Base-by-base conservation (phyloP, 2,888 invertebrate genomes). In the Hoplodrina blanda region DNA sequence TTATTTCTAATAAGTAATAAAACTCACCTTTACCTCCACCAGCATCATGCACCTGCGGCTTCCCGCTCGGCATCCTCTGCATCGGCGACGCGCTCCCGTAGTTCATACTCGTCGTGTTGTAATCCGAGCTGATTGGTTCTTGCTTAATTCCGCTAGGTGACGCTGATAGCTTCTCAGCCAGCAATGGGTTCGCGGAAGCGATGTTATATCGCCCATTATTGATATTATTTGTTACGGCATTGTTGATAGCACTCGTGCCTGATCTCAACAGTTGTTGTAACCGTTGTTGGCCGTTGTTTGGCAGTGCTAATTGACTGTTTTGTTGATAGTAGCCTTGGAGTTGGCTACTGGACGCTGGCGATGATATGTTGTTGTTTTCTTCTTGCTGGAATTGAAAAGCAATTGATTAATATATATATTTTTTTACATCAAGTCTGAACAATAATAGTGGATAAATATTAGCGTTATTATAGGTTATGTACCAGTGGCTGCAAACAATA, bases 161-260 rank as follows among this genome's bases (percentile, higher is more conserved):
- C 92, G 98, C 98, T 88, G 98, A 97, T 81, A 97, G 93, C 91
- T 97, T 97, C 96, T 98, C 98, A 84, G 98, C 98, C 76, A 98
- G 96, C 81, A 98, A 93, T 19, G 98, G 98, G 93, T 98, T 98
- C 59, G 98, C 98, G 15, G 98, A 98, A 41, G 98, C 98, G 80
- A 98, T 98, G 83, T 98, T 98, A 91, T 97, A 98, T 90, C 97
- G 95, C 85, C 97, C 97, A 87, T 96, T 96, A 87, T 96, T 96
- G 76, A 95, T 96, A 59, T 92, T 95, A 76, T 91, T 94, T n/a
- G 91, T 89, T 69, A 95, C 92, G 73, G 91, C 93, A 84, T 93
- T 94, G 90, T 95, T 92, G 91, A 96, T 91, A 86, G 96, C 91
- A 90, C 92, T 90, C 82, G 96, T 92, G 89, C 96, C 92, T 70